Conservation (phyloP, 2,888 invertebrate species). For the Polydrusus cervinus region DNA sequence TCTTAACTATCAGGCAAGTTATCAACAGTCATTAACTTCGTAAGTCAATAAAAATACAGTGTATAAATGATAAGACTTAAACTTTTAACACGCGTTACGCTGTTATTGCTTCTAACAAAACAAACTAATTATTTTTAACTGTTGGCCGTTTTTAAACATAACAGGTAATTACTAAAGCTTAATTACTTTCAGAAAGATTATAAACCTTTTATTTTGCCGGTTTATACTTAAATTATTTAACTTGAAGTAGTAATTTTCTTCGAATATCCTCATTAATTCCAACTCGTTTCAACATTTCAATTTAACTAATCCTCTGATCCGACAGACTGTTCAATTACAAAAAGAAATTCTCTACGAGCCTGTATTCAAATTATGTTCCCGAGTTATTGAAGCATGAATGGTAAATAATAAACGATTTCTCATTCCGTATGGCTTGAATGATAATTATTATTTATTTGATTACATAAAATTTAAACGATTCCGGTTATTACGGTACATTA, state of each 20-base stretch:
- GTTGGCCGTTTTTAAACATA: background rate
- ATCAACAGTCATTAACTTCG: no score
- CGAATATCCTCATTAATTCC: constrained; percentile 20
- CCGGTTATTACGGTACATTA: no score
- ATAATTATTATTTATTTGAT: constrained; percentile 10
- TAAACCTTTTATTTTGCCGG: constrained; percentile 13
- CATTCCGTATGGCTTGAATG: background rate
- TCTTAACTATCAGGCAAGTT: no score
- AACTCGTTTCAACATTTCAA: constrained; percentile 28
- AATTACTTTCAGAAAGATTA: constrained; percentile 12
- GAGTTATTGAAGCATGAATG: constrained; percentile 16
- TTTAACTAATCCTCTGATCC: constrained; percentile 17
- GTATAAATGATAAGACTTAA: background rate
- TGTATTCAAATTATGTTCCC: constrained; percentile 14
- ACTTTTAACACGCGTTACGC: background rate
- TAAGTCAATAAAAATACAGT: background rate
- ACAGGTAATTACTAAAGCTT: constrained; percentile 1
- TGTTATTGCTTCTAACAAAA: background rate
- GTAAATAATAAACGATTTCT: constrained; percentile 18
- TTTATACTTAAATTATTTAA: constrained; percentile 5
- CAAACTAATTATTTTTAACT: constrained; percentile 6
- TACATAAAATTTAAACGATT: constrained; percentile 4
- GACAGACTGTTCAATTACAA: constrained; percentile 16
- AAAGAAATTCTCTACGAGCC: constrained; percentile 18
- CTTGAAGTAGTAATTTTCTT: constrained; percentile 25